A percentile compares a stretch with the other conserved stretches of the same genome.
Evolutionary conservation across 2,797 vertebrate species (phyloP).

Genomic region (Mionectes olivaceus): DNA sequence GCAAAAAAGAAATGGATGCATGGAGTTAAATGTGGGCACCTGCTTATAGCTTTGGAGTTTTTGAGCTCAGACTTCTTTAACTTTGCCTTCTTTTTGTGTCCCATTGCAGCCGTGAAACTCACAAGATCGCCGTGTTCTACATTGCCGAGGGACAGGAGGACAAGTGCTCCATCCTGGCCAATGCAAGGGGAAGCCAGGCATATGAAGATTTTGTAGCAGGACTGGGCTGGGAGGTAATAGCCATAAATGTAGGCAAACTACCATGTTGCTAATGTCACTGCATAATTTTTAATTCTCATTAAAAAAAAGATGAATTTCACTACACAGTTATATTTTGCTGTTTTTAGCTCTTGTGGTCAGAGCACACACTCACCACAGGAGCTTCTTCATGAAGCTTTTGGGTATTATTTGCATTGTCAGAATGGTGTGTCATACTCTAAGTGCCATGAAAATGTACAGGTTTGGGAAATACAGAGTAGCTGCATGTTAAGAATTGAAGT

Average conservation of each 20-base stretch:
- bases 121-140: constrained; percentile 98
- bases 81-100: not conserved
- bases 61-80: not conserved
- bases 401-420: not conserved
- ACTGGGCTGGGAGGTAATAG: constrained; percentile 96
- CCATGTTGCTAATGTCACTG: not conserved
- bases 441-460: accelerated
- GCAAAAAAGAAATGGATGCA: accelerated
- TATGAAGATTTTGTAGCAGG: constrained; percentile 98
- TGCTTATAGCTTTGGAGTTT: not conserved
- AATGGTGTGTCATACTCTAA: not conserved
- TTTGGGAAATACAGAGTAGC: not conserved
- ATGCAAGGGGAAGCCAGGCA: constrained; percentile 90
- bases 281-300: not conserved
- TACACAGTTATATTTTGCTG: accelerated
- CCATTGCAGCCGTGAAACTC: constrained; percentile 90
- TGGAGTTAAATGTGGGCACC: accelerated
- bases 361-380: not conserved
- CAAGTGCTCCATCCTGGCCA: constrained; percentile 96
- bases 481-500: not conserved
- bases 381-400: accelerated
- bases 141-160: constrained; percentile 98
- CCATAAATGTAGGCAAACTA: not conserved
- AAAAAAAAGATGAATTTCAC: not conserved
- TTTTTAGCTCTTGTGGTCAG: not conserved